Evolutionary conservation across 64 coral and sea anemone genomes (phyloP), one percentile per base, ranked within the genome.

Genomic region (Montipora sp.): DNA sequence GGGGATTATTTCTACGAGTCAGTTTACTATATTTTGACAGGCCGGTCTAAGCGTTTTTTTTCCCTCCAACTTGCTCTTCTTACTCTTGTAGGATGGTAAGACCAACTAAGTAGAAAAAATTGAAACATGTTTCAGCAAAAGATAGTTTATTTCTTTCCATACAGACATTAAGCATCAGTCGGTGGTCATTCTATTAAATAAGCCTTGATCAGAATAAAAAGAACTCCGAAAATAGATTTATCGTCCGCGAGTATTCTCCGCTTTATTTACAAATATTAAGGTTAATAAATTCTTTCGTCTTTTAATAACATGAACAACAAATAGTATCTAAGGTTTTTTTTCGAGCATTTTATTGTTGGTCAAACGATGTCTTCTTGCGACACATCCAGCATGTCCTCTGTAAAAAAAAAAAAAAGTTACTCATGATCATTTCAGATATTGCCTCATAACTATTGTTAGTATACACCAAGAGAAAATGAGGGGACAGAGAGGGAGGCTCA

Each of bases 301-400:
- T 51, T 85, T 51, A 16, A 46, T 69, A 46, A 21, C 16, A 72
- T 49, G 65, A 18, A 48, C 82, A 85, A 44, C 59, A 75, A 36
- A 19, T 22, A 12, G 45, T 3, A 21, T 51, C 71, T 65, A 49
- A 8, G 7, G 12, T 3, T 48, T 48, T 72, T 49, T 15, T 6
- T 46, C 18, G 27, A 46, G 58, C 80, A 18, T 15, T 14, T 24
- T 45, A 44, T 83, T 47, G 16, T 50, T 59, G 46, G 48, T 77
- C 71, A 96, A 47, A 96, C 94, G n/a, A 96, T 93, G 80, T 96
- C 94, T 47, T 96, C 94, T 20, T 96, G 94, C 4, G 94, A 96
- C 51, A 82, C 90, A 78, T 93, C 94, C 79, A 89, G 63, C 87
- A 93, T 83, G 44, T 90, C 94, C 2, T 90, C 94, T 96, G 79